Evolutionary conservation across 2,113 vertebrate species (phyloP), one percentile per base, ranked within the genome.

Genomic region (Herpailurus yagouaroundi): DNA sequence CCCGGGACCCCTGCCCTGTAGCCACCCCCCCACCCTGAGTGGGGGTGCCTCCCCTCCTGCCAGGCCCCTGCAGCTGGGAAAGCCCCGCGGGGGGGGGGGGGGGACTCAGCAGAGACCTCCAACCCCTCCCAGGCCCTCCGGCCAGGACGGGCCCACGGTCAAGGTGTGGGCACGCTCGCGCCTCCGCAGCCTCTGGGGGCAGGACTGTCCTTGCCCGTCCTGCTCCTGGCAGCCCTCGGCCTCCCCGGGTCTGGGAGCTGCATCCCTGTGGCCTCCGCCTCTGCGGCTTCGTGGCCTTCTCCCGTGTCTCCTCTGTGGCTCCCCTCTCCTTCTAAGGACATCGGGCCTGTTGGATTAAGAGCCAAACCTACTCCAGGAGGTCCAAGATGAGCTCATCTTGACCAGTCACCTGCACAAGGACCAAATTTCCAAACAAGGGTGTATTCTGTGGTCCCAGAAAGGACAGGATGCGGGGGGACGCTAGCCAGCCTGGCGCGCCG

Each of bases 281-380:
- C n/a, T 23, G 36, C 2, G 36, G 41, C 14, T 19, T 19, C 19
- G 5, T 6, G 13, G 29, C 48, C 11, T n/a, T 19, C 57, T 31
- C 66, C 33, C 4, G 11, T 50, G 74, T 23, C 29, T 66, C 52
- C 25, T 33, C 9, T 50, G 57, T 1, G 4, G 14, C 11, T 16
- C 31, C 31, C n/a, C 52, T 38, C 63, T 36, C 31, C 50, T 79
- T 10, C 2, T 3, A 19, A 1, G 7, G 41, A 5, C 1, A 15
- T 19, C 41, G 2, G 71, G 41, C 64, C 4, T 6, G 5, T 0
- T 52, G 64, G 68, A 36, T 19, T 11, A 3, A 15, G 21, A 4
- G 14, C 4, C 57, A 23, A 31, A 8, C 19, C 45, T 66, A 2
- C 41, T 48, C 69, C 23, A 4, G 4, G 7, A 21, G 55, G 18